Evolutionary conservation across 2,113 vertebrate genomes (phyloP).

Genomic region (Bombycilla garrulus): DNA sequence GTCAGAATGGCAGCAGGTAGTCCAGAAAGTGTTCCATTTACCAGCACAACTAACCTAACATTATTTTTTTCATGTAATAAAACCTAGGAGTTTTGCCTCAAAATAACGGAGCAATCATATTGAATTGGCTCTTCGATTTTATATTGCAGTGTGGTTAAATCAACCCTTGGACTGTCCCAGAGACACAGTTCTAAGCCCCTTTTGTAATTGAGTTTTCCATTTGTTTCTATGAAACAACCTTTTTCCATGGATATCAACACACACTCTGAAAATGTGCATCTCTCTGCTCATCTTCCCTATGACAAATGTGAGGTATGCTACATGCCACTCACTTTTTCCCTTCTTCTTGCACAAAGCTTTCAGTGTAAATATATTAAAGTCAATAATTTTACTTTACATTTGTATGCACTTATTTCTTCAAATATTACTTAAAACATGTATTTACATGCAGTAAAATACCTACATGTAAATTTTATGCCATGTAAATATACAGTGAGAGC

Average conservation of each 20-base stretch:
- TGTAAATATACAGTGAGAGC: not conserved
- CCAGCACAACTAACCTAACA: not conserved
- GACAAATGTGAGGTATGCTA: not conserved
- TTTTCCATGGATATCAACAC: not conserved
- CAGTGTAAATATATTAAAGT: not conserved
- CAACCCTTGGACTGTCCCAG: not conserved
- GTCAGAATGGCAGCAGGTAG: not conserved
- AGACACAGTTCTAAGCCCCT: not conserved
- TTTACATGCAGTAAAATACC: not conserved
- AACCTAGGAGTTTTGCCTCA: not conserved
- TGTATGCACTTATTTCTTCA: not conserved
- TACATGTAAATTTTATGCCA: not conserved
- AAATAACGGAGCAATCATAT: not conserved
- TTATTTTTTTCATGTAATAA: not conserved
- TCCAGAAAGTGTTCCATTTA: not conserved
- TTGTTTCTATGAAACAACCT: not conserved
- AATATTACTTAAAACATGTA: not conserved
- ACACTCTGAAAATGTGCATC: not conserved
- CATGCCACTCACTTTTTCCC: rapidly evolving
- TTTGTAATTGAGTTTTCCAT: not conserved
- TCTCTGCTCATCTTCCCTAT: not conserved
- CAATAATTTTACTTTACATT: not conserved
- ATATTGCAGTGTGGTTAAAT: not conserved
- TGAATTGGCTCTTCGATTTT: not conserved
- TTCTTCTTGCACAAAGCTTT: not conserved